Conservation (phyloP, 2,888 invertebrate species). For the Bellardia pandia region DNA sequence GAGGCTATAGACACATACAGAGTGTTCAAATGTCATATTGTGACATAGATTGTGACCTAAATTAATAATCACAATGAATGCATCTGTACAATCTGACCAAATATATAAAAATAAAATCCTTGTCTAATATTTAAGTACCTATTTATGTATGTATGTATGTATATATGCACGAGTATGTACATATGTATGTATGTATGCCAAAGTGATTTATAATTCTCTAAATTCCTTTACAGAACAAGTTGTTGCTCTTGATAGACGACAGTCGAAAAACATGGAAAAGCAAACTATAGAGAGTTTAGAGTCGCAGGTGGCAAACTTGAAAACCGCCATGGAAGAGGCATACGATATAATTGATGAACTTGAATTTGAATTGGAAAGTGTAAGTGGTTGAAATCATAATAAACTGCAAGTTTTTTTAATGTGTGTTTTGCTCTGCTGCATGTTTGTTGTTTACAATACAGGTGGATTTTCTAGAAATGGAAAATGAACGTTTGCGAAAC, state of each 20-base stretch:
- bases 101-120: too few species aligned
- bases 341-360: constrained; percentile 82
- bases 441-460: constrained; percentile 60
- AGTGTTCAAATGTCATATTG: too few species aligned
- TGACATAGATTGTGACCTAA: too few species aligned
- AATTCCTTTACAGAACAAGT: constrained; percentile 75
- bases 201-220: too few species aligned
- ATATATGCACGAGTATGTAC: too few species aligned
- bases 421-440: constrained; percentile 26
- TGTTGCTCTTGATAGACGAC: constrained; percentile 73
- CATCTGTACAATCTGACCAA: too few species aligned
- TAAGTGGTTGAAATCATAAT: constrained; percentile 71
- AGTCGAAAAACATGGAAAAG: constrained; percentile 66
- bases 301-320: constrained; percentile 74
- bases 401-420: background rate
- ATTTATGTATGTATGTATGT: too few species aligned
- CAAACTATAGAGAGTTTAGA: constrained; percentile 35
- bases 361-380: constrained; percentile 83
- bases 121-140: too few species aligned
- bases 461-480: constrained; percentile 81
- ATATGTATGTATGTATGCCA: too few species aligned
- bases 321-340: constrained; percentile 79
- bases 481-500: constrained; percentile 79
- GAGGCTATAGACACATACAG: too few species aligned
- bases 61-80: too few species aligned